Evolutionary conservation across 2,113 vertebrate species (phyloP).

Genomic region (Canis aureus): DNA sequence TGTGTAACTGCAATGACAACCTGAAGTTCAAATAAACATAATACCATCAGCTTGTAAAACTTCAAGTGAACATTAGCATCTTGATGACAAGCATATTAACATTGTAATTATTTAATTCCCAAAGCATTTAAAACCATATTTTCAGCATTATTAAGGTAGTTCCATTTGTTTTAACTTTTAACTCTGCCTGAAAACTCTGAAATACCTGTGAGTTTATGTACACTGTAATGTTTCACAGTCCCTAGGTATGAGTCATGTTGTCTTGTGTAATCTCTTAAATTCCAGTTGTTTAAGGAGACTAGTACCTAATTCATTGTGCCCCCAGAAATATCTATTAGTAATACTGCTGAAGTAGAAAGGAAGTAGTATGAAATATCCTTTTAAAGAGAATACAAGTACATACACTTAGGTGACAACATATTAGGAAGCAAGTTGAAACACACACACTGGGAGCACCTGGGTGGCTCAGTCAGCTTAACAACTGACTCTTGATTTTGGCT

Average conservation of each 20-base stretch:
- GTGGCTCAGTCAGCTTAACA: too few relatives aligned
- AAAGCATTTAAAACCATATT: not conserved
- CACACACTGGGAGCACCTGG: too few relatives aligned
- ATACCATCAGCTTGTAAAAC: not conserved
- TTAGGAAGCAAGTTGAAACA: not conserved
- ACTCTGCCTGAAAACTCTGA: not conserved
- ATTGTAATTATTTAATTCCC: not conserved
- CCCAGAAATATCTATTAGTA: not conserved
- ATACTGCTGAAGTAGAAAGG: not conserved
- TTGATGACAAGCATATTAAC: not conserved
- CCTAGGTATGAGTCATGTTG: not conserved
- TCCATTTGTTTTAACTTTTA: not conserved
- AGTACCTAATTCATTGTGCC: not conserved
- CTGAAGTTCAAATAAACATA: not conserved
- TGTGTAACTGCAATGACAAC: not conserved
- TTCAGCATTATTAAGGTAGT: not conserved
- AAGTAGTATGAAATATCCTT: not conserved
- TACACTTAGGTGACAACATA: not conserved
- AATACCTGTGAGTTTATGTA: not conserved
- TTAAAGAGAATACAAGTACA: not conserved
- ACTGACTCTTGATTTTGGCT: too few relatives aligned
- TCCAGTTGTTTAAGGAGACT: not conserved
- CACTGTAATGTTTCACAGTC: not conserved
- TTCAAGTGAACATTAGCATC: not conserved
- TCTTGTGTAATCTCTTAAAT: not conserved